A percentile compares a stretch with the other conserved stretches of the same genome.
Conservation (phyloP, 2,797 vertebrate species). For the Neosilurus hyrtlii region DNA sequence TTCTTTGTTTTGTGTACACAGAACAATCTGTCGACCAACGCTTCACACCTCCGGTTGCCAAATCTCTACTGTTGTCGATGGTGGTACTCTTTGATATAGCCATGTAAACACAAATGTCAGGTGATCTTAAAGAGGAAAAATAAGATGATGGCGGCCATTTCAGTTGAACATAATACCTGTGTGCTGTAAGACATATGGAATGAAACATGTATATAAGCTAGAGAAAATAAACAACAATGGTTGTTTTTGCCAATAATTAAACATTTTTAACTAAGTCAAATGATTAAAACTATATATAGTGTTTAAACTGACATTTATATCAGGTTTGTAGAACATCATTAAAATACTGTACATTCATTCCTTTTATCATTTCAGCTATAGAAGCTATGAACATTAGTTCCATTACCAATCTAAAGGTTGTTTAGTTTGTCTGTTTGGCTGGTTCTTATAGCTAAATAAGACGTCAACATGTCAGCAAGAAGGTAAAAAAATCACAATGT, state of each 20-base stretch:
- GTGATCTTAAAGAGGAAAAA: background rate
- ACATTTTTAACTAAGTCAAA: background rate
- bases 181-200: background rate
- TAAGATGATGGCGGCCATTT: background rate
- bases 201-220: background rate
- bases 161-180: background rate
- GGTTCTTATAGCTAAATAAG: background rate
- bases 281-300: background rate
- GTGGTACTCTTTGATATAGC: background rate
- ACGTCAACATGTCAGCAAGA: background rate
- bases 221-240: slow-evolving; percentile 1
- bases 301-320: background rate
- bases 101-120: slow-evolving; percentile 1
- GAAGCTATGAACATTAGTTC: background rate
- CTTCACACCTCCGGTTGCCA: background rate
- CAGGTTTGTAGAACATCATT: background rate
- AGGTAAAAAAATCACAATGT: background rate
- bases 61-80: background rate
- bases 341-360: background rate
- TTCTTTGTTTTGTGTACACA: slow-evolving; percentile 22
- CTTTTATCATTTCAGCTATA: background rate
- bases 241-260: background rate
- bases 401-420: background rate
- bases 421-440: background rate
- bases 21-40: background rate